Evolutionary conservation across 2,888 invertebrate species (phyloP).

Genomic region (Chelonus formosanus): DNA sequence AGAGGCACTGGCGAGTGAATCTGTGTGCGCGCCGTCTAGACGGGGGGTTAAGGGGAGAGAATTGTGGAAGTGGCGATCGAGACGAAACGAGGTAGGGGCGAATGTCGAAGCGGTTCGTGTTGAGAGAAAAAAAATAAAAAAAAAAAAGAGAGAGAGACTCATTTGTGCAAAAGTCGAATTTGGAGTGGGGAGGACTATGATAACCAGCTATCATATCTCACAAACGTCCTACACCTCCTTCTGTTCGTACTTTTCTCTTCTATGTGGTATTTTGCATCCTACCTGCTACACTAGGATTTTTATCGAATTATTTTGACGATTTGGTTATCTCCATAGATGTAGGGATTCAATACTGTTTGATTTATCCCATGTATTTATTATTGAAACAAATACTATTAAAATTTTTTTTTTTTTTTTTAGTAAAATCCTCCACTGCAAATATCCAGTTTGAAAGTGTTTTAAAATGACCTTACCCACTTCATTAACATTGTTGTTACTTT

Average conservation of each 20-base stretch:
- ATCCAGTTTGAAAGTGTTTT: no score
- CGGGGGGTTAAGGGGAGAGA: slow-evolving; percentile 54
- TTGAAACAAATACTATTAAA: no score
- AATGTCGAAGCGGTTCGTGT: slow-evolving; percentile 27
- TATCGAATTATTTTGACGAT: no score
- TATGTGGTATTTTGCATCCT: not conserved
- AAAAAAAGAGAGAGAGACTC: slow-evolving; percentile 17
- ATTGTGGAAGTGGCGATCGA: slow-evolving; percentile 40
- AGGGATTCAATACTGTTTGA: no score
- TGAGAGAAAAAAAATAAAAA: slow-evolving; percentile 13
- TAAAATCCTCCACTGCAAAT: no score
- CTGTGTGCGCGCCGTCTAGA: slow-evolving; percentile 59
- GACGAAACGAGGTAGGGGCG: slow-evolving; percentile 32
- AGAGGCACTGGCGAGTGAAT: slow-evolving; percentile 30
- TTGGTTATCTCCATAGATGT: no score
- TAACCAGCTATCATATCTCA: slow-evolving; percentile 61
- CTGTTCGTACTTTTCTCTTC: slow-evolving; percentile 22
- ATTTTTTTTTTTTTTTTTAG: no score
- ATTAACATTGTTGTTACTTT: no score
- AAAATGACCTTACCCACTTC: no score
- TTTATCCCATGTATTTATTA: no score
- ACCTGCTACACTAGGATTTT: no score
- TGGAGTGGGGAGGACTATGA: slow-evolving; percentile 49
- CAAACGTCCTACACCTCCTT: slow-evolving; percentile 44
- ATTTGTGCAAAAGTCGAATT: slow-evolving; percentile 37